Percentiles rank a stretch among this genome's conserved stretches.
Evolutionary conservation across 1,140 invertebrate species (phyloP).

Genomic region (Hycleus cichorii): DNA sequence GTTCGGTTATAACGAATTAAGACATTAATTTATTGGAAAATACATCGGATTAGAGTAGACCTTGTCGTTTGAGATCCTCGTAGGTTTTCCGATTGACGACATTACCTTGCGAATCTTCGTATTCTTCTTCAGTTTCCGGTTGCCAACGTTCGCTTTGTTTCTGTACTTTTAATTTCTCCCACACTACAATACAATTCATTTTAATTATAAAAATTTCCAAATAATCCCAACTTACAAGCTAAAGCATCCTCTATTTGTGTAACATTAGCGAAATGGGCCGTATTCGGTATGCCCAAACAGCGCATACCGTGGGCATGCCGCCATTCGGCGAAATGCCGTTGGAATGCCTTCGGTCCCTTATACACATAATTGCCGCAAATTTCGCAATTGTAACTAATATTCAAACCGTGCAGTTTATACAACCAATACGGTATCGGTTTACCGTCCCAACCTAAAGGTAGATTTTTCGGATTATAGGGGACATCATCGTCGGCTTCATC

Average conservation of each 20-base stretch:
- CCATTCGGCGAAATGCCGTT: conserved; percentile 99
- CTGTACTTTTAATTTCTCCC: conserved; percentile 93
- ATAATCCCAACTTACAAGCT: conserved; percentile 57
- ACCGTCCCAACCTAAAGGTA: conserved; percentile 98
- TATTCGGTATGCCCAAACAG: conserved; percentile 98
- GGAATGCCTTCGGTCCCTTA: conserved; percentile 99
- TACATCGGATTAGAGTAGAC: conserved; percentile 63
- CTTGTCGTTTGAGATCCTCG: conserved; percentile 97
- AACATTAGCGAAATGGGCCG: conserved; percentile 99
- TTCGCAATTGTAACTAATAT: conserved; percentile 98
- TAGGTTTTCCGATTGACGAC: conserved; percentile 98
- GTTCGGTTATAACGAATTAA: too few species aligned
- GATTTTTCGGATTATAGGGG: conserved; percentile 98
- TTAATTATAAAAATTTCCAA: not conserved
- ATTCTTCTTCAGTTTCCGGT: conserved; percentile 96
- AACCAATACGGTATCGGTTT: conserved; percentile 99
- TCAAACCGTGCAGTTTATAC: conserved; percentile 97
- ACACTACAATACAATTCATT: conserved; percentile 56
- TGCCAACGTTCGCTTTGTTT: conserved; percentile 96
- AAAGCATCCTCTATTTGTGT: conserved; percentile 98
- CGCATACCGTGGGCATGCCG: conserved; percentile 98
- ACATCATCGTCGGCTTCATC: conserved; percentile 86
- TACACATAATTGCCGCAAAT: conserved; percentile 99
- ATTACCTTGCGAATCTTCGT: conserved; percentile 97
- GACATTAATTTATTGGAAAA: conserved; percentile 13